These are phyloP conservation scores for Nysson spinosus DNA, from an alignment of 2,888 invertebrate genomes.

Conservation along the genomic window DNA sequence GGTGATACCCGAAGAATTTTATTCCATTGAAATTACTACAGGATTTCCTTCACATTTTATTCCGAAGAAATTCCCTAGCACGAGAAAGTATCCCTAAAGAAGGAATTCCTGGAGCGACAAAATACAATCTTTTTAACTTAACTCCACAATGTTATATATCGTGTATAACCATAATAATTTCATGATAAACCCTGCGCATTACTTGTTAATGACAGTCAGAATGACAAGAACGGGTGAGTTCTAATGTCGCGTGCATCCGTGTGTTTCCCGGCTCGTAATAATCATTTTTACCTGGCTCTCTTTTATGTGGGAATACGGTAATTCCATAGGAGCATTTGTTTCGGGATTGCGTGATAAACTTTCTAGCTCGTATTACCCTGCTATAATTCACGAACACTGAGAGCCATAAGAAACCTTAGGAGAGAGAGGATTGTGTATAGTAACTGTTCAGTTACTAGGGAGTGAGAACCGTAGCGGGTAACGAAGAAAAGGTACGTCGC, in stretches of 20 bases:
- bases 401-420: not conserved
- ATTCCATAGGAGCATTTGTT: not conserved
- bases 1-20: slow-evolving; percentile 34
- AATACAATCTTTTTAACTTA: slow-evolving; percentile 11
- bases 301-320: not conserved
- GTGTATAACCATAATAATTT: slow-evolving; percentile 41
- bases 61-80: too few species aligned
- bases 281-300: not conserved
- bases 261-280: not conserved
- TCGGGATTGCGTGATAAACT: slow-evolving; percentile 39
- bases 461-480: slow-evolving; percentile 47
- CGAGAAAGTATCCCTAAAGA: too few species aligned
- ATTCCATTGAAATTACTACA: slow-evolving; percentile 42
- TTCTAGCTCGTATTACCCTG: slow-evolving; percentile 35
- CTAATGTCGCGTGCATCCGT: not conserved
- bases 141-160: slow-evolving; percentile 35
- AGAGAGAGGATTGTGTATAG: slow-evolving; percentile 5
- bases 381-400: slow-evolving; percentile 17
- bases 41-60: slow-evolving; percentile 52
- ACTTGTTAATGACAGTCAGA: slow-evolving; percentile 11
- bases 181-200: slow-evolving; percentile 28
- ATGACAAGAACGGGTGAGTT: not conserved
- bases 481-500: slow-evolving; percentile 64
- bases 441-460: slow-evolving; percentile 1
- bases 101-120: slow-evolving; percentile 44